Base-by-base conservation (phyloP, 2,797 vertebrate genomes). In the Tenualosa thibaudeaui region DNA sequence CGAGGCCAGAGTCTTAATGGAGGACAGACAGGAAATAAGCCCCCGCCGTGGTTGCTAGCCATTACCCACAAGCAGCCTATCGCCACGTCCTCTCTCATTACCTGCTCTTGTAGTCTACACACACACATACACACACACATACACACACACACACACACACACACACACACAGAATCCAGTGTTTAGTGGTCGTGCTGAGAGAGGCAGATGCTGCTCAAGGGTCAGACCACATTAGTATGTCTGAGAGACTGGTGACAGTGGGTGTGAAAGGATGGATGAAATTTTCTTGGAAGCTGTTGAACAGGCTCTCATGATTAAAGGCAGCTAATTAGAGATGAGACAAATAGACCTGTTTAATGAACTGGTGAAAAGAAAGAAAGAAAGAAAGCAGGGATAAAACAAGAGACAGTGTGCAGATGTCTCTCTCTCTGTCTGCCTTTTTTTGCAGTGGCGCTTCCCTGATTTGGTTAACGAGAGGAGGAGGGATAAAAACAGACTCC, bases 1-100 rank as follows among this genome's bases (percentile, higher is more conserved):
- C 24, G 37, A 78, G 71, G 50, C 50, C 81, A 78, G 71, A 40
- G 26, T 40, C 43, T n/a, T 46, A 15, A 75, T 54, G 53, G 65
- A 54, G 31, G 65, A 78, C 71, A 43, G 71, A 17, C 71, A 78
- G 71, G 71, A 78, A 78, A 22, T 40, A 78, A 46, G 40, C 71
- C 71, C 71, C 71, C 19, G 15, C 2, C 13, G 17, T 15, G 68
- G 9, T 9, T 2, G 17, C 71, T 78, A 22, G 15, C 71, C 71
- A 43, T 71, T 71, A 65, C 10, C 37, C 71, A 6, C 40, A 22
- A 22, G 17, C 71, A 46, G 71, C 71, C 71, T 51, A 22, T 15
- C 19, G 40, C 19, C 40, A 46, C 17, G 71, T 78, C 71, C 71
- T 22, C 68, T 71, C 40, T 78, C 71, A 22, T 46, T 46, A 46